Percentiles rank a stretch among this genome's conserved stretches.
Conservation (phyloP, 2,797 vertebrate genomes). For the Thripadectes ignobilis region DNA sequence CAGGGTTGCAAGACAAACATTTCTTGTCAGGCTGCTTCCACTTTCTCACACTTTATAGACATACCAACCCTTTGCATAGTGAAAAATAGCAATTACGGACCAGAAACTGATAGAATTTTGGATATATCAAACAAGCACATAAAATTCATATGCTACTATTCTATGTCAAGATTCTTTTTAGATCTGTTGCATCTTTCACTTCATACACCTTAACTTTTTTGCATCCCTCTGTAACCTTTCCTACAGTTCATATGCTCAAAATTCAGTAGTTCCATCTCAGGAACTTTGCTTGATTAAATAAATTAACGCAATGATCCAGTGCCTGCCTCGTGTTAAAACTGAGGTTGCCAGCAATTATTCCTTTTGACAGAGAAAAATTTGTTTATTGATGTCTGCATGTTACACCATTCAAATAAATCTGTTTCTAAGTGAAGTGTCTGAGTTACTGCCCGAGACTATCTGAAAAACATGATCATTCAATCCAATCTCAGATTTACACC, state of each 20-base stretch:
- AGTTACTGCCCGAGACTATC: slow-evolving; percentile 66
- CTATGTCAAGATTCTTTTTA: neutral
- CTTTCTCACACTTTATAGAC: neutral
- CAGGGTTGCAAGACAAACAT: neutral
- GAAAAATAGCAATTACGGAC: neutral
- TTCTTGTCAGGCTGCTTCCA: neutral
- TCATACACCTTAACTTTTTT: neutral
- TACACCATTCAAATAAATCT: slow-evolving; percentile 72
- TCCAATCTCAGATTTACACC: slow-evolving; percentile 68
- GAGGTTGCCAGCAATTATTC: slow-evolving; percentile 73
- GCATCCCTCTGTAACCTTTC: neutral
- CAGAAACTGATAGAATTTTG: neutral
- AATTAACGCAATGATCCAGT: slow-evolving; percentile 69
- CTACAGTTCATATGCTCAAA: neutral
- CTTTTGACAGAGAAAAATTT: slow-evolving; percentile 67
- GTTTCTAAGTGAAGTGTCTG: slow-evolving; percentile 72
- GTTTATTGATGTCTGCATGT: slow-evolving; percentile 74
- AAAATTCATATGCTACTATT: neutral
- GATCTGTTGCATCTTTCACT: neutral
- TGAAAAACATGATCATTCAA: slow-evolving; percentile 77
- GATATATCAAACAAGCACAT: neutral
- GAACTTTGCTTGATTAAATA: slow-evolving; percentile 67
- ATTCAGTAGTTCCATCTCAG: slow-evolving; percentile 16
- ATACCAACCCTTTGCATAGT: neutral
- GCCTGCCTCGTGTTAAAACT: slow-evolving; percentile 63